A percentile compares a stretch with the other conserved stretches of the same genome.
Conservation (phyloP, 2,797 vertebrate species). For the Lerista edwardsae region DNA sequence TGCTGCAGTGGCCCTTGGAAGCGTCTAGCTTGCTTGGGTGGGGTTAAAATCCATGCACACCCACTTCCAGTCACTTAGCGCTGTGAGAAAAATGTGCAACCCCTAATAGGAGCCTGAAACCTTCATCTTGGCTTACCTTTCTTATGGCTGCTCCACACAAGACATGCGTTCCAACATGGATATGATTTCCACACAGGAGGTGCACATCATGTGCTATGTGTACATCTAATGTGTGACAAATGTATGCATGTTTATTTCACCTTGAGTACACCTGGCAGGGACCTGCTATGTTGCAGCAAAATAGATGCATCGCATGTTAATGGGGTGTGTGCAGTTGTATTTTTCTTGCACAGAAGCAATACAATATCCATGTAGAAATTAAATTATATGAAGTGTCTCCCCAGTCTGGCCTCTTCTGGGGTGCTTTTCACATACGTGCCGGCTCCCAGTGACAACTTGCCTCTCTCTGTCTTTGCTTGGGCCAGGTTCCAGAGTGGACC, state of each 20-base stretch:
- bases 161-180: background rate
- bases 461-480: conserved; percentile 1
- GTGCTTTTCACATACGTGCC: background rate
- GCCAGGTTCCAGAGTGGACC: conserved; percentile 97
- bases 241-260: background rate
- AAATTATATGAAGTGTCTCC: background rate
- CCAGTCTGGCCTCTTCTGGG: background rate
- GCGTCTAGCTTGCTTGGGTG: background rate
- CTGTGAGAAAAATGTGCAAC: background rate
- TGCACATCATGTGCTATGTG: background rate
- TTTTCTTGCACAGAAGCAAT: background rate
- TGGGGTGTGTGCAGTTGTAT: background rate
- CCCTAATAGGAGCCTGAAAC: background rate
- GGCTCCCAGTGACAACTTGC: background rate
- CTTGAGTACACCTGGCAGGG: background rate
- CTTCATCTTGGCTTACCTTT: background rate
- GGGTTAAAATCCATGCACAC: background rate
- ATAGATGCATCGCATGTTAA: background rate
- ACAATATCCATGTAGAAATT: background rate
- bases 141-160: background rate
- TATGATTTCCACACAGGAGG: background rate
- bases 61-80: background rate
- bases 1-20: too few species aligned
- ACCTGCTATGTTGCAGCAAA: background rate
- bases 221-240: background rate